Base-by-base conservation (phyloP, 2,797 vertebrate species). In the Sebastes elongatus region DNA sequence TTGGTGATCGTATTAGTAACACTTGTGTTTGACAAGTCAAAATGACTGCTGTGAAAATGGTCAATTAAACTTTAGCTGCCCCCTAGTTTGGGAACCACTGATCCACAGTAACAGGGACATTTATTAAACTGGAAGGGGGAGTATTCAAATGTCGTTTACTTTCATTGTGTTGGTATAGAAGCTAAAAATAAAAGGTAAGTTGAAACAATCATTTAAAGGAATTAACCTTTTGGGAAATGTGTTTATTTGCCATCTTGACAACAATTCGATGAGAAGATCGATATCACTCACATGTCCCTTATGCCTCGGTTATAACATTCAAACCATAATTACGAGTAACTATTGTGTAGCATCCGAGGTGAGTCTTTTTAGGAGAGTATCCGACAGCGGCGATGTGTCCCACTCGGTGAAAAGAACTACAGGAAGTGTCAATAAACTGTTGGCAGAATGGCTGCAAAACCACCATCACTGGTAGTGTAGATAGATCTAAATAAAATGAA, bases 1-100 rank as follows among this genome's bases (percentile, higher is more conserved):
- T 89, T 82, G 76, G 59, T 1, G 7, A 23, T 20, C 33, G 38
- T 65, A 57, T 78, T 55, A 61, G 77, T 27, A 53, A 61, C 78
- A 76, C 65, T 42, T 42, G 72, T 42, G 59, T 69, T 33, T 32
- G 69, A 81, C 78, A 42, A 80, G 61, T 73, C 11, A 59, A 63
- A 83, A 62, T 2, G 55, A 49, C 61, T 60, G 53, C 74, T 16
- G 78, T 71, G 61, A 65, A 66, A 68, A 85, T 42, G 66, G 66
- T 33, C 67, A 49, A 74, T 87, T 66, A 52, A 49, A 35, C 13
- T 28, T 38, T 2, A 35, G 10, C 52, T 8, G 49, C 32, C 23
- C 16, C 7, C 7, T 22, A 49, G 46, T 74, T 55, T 32, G 23
- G 32, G 6, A 55, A 7, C 20, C 30, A 33, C 32, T 32, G 68